Evolutionary conservation across 1,140 invertebrate species (phyloP), one percentile per base, ranked within the genome.

Genomic region (Holcopasites calliopsidis): DNA sequence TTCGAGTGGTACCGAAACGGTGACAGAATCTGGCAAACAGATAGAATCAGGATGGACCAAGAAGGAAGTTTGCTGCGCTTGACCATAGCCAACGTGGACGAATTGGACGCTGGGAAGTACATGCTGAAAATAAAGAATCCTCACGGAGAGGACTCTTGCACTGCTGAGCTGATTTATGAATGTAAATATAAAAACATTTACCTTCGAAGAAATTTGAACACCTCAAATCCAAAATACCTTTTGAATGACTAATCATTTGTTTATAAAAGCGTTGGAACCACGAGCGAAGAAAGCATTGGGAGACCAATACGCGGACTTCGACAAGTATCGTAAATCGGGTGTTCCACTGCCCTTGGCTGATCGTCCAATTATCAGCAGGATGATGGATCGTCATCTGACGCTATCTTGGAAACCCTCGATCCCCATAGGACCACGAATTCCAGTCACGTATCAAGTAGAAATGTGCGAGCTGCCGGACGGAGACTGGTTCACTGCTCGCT

Each of bases 381-480:
- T 98, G 95, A 95, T 95, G 65, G 97, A 97, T 85, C 93, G 96
- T 7, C 94, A 95, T 62, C 92, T 97, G 23, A 97, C 97, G 0
- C 91, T 99, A 10, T 96, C 96, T 0, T 99, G 98, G 98, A 96
- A 95, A 82, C 97, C 98, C 3, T 97, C 97, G 5, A 95, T 98
- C 33, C 96, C 97, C 0, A 93, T 95, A 71, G 94, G 94, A 35
- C 95, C 96, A 0, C 92, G 96, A 49, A 93, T 95, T 75, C 97
- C 97, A 0, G 96, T 98, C 26, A 98, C 97, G 5, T 99, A 99
- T 86, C 94, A 96, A 87, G 94, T 99, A 52, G 98, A 99, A 92
- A 98, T 98, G 95, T 95, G 95, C 85, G 96, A 97, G 86, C 92
- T 96, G 62, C 96, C 97, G 21, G 94, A 97, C 86, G 95, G 97